Base-by-base conservation (phyloP, 1,140 invertebrate species). In the Penaeus indicus region DNA sequence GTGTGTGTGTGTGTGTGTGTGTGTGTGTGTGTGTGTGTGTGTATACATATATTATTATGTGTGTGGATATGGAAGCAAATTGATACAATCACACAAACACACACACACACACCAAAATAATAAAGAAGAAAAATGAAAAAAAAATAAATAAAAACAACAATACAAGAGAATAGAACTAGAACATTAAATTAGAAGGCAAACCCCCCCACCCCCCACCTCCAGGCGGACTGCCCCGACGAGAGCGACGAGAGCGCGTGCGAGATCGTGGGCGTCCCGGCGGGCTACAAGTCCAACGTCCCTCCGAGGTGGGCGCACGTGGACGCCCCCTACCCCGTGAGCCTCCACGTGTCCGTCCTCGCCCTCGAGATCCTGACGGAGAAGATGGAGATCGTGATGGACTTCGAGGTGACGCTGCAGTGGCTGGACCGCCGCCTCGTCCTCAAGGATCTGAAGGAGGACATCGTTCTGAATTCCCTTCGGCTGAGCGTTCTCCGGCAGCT, bases 311-410 rank as follows among this genome's bases (percentile, higher is more conserved):
- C 47, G 16, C 18, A 19, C 16, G 25, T n/a, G 19, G 81, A 13
- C 62, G 18, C 61, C 42, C 25, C 83, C 42, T 62, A 85, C 42
- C 83, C 83, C 0, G 64, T 85, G 38, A 22, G 19, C 83, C 63
- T 85, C 19, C 83, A 85, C 67, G 42, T 85, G 25, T n/a, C 16
- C 32, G 67, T 85, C 19, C 64, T 85, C 19, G 63, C 63, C 61
- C 42, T 85, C 63, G 83, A 85, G 64, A 85, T 85, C 7, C 27
- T 85, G 4, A 85, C 83, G 7, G 83, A 54, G 25, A 85, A 85
- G 67, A 85, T 85, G 83, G 83, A 85, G 83, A 85, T 85, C 22
- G 83, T 85, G 27, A 85, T 85, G 83, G 83, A 85, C 27, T 85
- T 85, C 27, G 64, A 54, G 22, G 38, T 62, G 19, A 42, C 38